phyloP scores from a whole-genome alignment of 37 sponge, comb jelly and placozoan species.

The Halisarca cf. caerulea region DNA sequence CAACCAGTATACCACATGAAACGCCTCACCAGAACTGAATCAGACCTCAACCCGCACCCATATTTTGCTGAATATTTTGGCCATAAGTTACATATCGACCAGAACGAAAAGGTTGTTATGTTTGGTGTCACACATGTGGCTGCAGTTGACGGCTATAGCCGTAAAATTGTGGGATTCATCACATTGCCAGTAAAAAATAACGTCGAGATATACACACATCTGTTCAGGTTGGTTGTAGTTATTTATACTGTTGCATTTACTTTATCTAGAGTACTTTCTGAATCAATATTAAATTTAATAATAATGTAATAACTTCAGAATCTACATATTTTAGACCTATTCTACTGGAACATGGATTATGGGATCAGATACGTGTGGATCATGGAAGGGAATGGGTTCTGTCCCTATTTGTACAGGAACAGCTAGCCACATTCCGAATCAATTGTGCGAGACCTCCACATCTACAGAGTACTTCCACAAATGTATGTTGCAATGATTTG shows the following conservation, averaged over 20 bases:
- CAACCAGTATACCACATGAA: neutral
- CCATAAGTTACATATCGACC: too few species aligned
- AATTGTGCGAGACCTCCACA: conserved; percentile 34
- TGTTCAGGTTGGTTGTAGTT: neutral
- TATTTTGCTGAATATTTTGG: too few species aligned
- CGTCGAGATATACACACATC: conserved; percentile 27
- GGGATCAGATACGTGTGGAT: conserved; percentile 67
- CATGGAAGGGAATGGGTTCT: conserved; percentile 58
- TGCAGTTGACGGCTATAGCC: too few species aligned
- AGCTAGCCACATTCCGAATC: conserved; percentile 27
- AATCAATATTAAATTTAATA: too few species aligned
- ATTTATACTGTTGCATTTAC: too few species aligned
- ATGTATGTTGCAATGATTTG: conserved; percentile 13
- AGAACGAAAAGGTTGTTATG: too few species aligned
- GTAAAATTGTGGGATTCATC: too few species aligned
- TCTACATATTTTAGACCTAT: conserved; percentile 20
- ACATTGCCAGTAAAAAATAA: conserved; percentile 50
- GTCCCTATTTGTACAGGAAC: conserved; percentile 50
- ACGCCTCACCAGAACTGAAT: neutral
- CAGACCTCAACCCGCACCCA: neutral
- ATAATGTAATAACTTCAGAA: too few species aligned
- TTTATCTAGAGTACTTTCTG: too few species aligned
- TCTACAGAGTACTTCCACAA: conserved; percentile 38
- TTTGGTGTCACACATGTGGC: too few species aligned
- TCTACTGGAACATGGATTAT: conserved; percentile 51